Evolutionary conservation across 2,113 vertebrate species (phyloP), one percentile per base, ranked within the genome.

Genomic region (Eulemur rufifrons): DNA sequence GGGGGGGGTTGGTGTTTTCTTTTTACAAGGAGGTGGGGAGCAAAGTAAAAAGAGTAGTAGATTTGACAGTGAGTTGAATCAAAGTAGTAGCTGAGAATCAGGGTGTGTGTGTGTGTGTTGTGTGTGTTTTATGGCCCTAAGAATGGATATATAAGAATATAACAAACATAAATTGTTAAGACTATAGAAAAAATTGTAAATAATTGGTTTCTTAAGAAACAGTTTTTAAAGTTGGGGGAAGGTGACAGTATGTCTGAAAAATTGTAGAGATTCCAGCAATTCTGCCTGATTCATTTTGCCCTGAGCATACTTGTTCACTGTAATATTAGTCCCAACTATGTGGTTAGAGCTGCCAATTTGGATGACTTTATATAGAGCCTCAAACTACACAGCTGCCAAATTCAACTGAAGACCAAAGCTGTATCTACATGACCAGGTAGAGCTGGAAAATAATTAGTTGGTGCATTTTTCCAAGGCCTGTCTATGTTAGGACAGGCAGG

Each of bases 321-420:
- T 88, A 93, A 69, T 90, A 61, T 81, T 88, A 91, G 50, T 93
- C 82, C 64, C 74, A 92, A 59, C 85, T 95, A 76, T 90, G 77
- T 95, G 50, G n/a, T 29, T 73, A 45, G 42, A 89, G 56, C 63
- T 96, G 94, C 78, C 93, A 92, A 82, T 85, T 86, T 95, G 69
- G 64, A 91, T 66, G 64, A 85, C 80, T 97, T 85, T 91, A 91
- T 59, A 64, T 52, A 91, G 39, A 94, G 8, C 39, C 59, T 96
- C 83, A 81, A 94, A 76, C 45, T 93, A 25, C 29, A 74, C 14
- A 32, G 39, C 54, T 68, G 85, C 94, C 81, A 97, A 95, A 84
- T 94, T 93, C 91, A 97, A 94, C 86, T 71, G 21, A 82, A 96
- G 69, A 91, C 81, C 39, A 76, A 94, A 96, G 50, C 71, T 86